These are phyloP conservation scores for Lipophrys pholis DNA, from an alignment of 2,113 vertebrate species.

Conservation along the genomic window DNA sequence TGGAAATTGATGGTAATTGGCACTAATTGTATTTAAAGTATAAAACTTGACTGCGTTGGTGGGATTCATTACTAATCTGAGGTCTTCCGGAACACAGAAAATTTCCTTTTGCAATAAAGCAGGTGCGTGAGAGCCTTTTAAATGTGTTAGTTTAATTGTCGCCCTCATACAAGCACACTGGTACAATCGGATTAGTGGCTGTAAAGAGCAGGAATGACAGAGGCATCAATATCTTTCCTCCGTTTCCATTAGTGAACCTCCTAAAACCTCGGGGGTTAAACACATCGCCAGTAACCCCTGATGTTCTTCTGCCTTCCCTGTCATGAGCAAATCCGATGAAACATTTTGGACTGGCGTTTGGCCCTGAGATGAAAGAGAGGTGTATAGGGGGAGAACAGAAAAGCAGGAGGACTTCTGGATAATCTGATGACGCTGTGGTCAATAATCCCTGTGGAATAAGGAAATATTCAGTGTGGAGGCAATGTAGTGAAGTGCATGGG, in stretches of 20 bases:
- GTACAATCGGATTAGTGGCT: neutral
- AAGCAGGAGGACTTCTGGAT: too few relatives aligned
- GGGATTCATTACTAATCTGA: constrained; percentile 19
- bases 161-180: neutral
- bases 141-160: constrained; percentile 13
- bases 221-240: constrained; percentile 1
- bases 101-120: neutral
- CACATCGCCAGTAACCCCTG: constrained; percentile 16
- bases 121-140: neutral
- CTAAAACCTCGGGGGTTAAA: constrained; percentile 14
- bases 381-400: too few relatives aligned
- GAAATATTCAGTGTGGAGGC: too few relatives aligned
- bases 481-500: too few relatives aligned
- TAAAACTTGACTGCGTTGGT: constrained; percentile 19
- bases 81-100: constrained; percentile 20
- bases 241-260: constrained; percentile 35
- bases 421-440: too few relatives aligned
- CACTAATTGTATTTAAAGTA: constrained; percentile 44
- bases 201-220: constrained; percentile 6
- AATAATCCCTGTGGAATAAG: constrained; percentile 3
- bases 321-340: constrained; percentile 34
- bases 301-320: constrained; percentile 6
- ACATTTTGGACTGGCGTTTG: neutral
- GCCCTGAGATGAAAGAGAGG: too few relatives aligned
- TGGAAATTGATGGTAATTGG: constrained; percentile 5